phyloP scores from a whole-genome alignment of 2,888 invertebrate genomes.

The Polyommatus iphigenia region DNA sequence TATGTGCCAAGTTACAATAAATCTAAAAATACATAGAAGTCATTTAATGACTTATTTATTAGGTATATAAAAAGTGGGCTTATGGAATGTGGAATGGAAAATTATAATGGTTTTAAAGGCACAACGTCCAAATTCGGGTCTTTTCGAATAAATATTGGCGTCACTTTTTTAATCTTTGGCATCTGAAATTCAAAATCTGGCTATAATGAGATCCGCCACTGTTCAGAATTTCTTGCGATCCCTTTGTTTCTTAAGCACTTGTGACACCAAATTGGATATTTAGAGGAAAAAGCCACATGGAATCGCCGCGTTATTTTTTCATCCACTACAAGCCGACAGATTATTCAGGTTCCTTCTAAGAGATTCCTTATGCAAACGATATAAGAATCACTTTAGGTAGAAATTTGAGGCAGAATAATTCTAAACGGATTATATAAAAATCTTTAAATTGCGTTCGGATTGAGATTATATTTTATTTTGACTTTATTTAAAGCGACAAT shows the following conservation, averaged over 20 bases:
- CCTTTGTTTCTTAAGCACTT: constrained; percentile 22
- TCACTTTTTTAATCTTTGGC: constrained; percentile 6
- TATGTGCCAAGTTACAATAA: neutral
- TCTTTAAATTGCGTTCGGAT: neutral
- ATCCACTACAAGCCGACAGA: neutral
- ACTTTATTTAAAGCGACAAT: too few relatives aligned
- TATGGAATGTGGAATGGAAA: neutral
- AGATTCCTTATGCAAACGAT: neutral
- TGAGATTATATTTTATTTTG: neutral
- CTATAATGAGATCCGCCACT: constrained; percentile 15
- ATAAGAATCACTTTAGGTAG: neutral
- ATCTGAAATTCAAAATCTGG: constrained; percentile 10
- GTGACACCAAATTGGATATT: constrained; percentile 17
- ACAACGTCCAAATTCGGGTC: neutral
- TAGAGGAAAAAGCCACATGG: constrained; percentile 6
- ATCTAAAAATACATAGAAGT: neutral
- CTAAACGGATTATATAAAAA: neutral
- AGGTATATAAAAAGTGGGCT: neutral
- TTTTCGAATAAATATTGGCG: neutral
- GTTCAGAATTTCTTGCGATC: constrained; percentile 4
- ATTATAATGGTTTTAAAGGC: neutral
- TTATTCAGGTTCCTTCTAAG: too few relatives aligned
- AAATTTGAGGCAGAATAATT: neutral
- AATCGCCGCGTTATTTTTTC: neutral
- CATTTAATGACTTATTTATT: neutral